Conservation (phyloP, 2,888 invertebrate species). For the Leucoma salicis region DNA sequence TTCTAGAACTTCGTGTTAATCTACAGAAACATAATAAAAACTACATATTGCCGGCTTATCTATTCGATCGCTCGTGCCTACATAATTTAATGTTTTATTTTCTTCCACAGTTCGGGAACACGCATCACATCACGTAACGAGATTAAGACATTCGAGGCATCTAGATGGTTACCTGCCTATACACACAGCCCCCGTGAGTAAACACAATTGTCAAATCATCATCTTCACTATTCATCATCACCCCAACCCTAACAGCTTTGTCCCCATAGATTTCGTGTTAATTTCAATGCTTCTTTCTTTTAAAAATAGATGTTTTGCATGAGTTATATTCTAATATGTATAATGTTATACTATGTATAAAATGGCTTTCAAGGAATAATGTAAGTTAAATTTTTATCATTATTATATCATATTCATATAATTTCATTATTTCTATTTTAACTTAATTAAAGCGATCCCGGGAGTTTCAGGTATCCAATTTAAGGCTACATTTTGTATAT, state of each 20-base stretch:
- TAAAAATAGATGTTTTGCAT: conserved; percentile 50
- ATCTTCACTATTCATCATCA: conserved; percentile 23
- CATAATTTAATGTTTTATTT: conserved; percentile 11
- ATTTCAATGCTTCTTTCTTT: conserved; percentile 65
- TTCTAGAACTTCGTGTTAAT: too few species aligned
- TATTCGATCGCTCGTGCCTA: too few species aligned
- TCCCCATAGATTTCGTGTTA: conserved; percentile 63
- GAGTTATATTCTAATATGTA: conserved; percentile 13
- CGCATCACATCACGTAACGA: conserved; percentile 66
- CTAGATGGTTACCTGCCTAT: conserved; percentile 60
- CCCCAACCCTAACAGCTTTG: conserved; percentile 59
- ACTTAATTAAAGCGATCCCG: conserved; percentile 24
- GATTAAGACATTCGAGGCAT: conserved; percentile 71
- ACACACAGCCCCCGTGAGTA: conserved; percentile 68
- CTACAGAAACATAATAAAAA: too few species aligned
- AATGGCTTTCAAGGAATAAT: conserved; percentile 27
- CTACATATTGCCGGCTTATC: too few species aligned
- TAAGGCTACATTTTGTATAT: not conserved
- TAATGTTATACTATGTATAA: conserved; percentile 5
- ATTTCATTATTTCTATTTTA: conserved; percentile 17
- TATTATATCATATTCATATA: conserved; percentile 17
- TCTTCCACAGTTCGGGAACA: conserved; percentile 66
- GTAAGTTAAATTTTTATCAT: conserved; percentile 24
- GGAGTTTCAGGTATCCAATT: conserved; percentile 31
- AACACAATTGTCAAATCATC: conserved; percentile 16